phyloP scores from a whole-genome alignment of 2,797 vertebrate genomes.

The Bovichtus diacanthus region DNA sequence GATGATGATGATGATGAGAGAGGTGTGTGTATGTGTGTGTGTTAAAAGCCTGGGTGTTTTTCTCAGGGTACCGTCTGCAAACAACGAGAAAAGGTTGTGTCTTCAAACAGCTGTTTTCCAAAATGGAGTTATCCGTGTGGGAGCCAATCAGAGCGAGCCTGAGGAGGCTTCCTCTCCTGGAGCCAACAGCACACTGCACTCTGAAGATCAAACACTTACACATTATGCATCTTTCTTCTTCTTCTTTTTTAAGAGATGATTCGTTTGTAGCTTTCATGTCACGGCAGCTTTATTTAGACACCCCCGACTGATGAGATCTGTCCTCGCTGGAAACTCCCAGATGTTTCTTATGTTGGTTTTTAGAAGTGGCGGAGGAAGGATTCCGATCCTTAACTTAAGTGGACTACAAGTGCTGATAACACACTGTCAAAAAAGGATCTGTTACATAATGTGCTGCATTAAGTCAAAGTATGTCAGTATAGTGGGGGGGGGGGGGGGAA shows the following conservation, averaged over 20 bases:
- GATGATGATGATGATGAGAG: no score
- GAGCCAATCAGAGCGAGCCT: conserved; percentile 80
- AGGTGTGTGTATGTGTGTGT: background rate
- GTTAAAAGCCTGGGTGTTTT: conserved; percentile 24
- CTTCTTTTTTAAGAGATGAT: background rate
- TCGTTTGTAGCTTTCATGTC: conserved; percentile 22
- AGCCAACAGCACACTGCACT: conserved; percentile 42
- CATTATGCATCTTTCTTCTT: background rate
- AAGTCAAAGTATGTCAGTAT: no score
- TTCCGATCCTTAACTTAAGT: background rate
- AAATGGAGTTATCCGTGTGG: conserved; percentile 85
- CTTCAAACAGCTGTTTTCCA: conserved; percentile 89
- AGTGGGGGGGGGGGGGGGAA: no score
- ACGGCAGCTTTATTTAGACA: conserved; percentile 31
- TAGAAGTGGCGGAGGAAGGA: background rate
- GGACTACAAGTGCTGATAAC: background rate
- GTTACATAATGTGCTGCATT: no score
- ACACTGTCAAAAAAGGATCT: background rate
- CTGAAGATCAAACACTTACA: conserved; percentile 27
- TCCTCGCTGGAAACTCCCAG: conserved; percentile 18
- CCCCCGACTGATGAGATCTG: background rate
- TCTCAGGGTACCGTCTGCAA: conserved; percentile 56
- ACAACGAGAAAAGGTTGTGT: conserved; percentile 75
- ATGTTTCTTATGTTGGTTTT: conserved; percentile 1
- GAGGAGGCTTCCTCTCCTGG: conserved; percentile 71